Evolutionary conservation across 2,113 vertebrate genomes (phyloP).

Genomic region (Catharus fuscescens): DNA sequence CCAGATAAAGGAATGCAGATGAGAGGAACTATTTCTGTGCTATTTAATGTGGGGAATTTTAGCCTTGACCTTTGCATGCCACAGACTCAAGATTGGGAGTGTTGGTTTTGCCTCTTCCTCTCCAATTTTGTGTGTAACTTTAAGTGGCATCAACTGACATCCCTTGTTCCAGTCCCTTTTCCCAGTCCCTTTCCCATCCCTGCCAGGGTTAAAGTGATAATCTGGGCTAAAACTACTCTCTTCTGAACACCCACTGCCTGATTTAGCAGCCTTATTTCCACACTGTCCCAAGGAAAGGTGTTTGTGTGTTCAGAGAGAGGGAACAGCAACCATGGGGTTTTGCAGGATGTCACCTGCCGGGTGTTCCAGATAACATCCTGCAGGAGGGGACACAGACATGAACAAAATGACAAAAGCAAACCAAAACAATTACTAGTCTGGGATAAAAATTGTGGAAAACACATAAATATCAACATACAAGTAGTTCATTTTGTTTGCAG

Average conservation of each 20-base stretch:
- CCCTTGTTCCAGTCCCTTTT: neutral
- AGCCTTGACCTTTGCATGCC: neutral
- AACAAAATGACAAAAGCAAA: neutral
- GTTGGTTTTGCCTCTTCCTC: neutral
- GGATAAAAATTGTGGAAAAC: neutral
- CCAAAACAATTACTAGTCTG: neutral
- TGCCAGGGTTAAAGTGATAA: neutral
- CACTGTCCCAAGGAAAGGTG: neutral
- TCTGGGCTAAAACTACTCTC: neutral
- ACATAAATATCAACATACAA: conserved; percentile 17
- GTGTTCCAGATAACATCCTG: neutral
- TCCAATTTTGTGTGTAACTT: neutral
- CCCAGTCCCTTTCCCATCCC: neutral
- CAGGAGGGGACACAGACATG: neutral
- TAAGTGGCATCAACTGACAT: neutral
- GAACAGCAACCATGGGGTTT: rapidly evolving
- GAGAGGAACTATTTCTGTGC: neutral
- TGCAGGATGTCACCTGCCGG: neutral
- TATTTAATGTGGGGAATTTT: neutral
- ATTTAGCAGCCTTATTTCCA: neutral
- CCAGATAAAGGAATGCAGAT: neutral
- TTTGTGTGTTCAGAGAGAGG: neutral
- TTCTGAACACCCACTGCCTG: neutral
- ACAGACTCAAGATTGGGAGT: neutral
- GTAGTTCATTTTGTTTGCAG: neutral